Conservation (phyloP, 2,113 vertebrate species). For the Corvus moneduloides region DNA sequence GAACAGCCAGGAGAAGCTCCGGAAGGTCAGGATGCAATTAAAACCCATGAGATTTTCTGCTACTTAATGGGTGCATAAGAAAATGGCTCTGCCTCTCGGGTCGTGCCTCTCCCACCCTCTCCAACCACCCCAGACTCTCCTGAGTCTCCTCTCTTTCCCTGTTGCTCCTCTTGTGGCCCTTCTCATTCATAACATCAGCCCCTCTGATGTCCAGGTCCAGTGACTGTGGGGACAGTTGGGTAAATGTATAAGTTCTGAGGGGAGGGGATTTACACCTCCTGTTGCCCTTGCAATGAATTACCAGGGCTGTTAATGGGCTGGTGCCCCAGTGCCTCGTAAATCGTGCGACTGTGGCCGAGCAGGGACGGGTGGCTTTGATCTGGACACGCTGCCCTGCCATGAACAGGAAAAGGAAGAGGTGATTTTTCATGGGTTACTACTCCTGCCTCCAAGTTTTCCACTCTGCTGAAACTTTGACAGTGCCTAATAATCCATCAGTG, state of each 20-base stretch:
- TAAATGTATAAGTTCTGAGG: slow-evolving; percentile 28
- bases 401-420: slow-evolving; percentile 79
- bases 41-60: slow-evolving; percentile 12
- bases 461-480: slow-evolving; percentile 80
- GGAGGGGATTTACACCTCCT: slow-evolving; percentile 64
- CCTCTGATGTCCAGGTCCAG: neutral
- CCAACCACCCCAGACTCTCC: neutral
- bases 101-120: neutral
- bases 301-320: slow-evolving; percentile 69
- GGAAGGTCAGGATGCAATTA: slow-evolving; percentile 29
- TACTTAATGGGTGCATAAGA: neutral
- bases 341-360: neutral
- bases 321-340: slow-evolving; percentile 69
- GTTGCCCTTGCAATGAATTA: slow-evolving; percentile 69
- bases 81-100: neutral
- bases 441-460: slow-evolving; percentile 75
- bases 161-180: neutral
- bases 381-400: slow-evolving; percentile 71
- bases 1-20: neutral
- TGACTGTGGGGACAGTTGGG: slow-evolving; percentile 19
- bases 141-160: neutral
- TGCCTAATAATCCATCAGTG: slow-evolving; percentile 74
- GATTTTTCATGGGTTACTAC: slow-evolving; percentile 78
- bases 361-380: slow-evolving; percentile 75
- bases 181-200: neutral